Base-by-base conservation (phyloP, 2,113 vertebrate species). In the Neotragus moschatus region DNA sequence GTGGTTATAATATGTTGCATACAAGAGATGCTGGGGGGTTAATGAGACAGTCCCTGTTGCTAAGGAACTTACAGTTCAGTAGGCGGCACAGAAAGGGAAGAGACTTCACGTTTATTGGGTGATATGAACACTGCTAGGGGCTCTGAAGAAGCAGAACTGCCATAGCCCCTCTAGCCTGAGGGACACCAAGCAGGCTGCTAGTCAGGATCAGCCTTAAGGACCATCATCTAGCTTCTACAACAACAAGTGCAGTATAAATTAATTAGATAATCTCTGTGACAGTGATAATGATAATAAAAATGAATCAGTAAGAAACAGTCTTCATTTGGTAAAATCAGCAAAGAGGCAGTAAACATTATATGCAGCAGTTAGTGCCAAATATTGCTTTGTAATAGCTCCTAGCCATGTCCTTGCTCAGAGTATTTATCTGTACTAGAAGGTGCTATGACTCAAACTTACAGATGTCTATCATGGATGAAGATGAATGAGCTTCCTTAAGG, bases 361-460 rank as follows among this genome's bases (percentile, higher is more conserved):
- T 49, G 53, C 30, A 91, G 79, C 11, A 90, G 73, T 73, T 73
- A 73, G 70, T 84, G 12, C 12, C 88, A 96, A 96, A 70, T 33
- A 23, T 33, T 91, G 80, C n/a, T 88, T 26, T 58, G 13, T 49
- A 63, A 81, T 63, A 77, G 33, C 80, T 93, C 15, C 26, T 85
- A 51, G 75, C 53, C 93, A 86, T 60, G 45, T 33, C 75, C 79
- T 85, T 79, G 51, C 82, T 90, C 45, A 81, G 47, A 73, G 80
- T 56, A 47, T 93, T 87, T 94, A 60, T 73, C 58, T 85, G 66
- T 19, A 17, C 15, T 49, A 90, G 60, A 66, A 94, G 43, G 73
- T 73, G 45, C 61, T 39, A 21, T 96, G 95, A 91, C n/a, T 95
- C 81, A 92, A 70, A 93, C 9, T 82, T 47, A 93, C 23, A 96